Evolutionary conservation across 2,113 vertebrate genomes (phyloP).

Genomic region (Equus przewalskii): DNA sequence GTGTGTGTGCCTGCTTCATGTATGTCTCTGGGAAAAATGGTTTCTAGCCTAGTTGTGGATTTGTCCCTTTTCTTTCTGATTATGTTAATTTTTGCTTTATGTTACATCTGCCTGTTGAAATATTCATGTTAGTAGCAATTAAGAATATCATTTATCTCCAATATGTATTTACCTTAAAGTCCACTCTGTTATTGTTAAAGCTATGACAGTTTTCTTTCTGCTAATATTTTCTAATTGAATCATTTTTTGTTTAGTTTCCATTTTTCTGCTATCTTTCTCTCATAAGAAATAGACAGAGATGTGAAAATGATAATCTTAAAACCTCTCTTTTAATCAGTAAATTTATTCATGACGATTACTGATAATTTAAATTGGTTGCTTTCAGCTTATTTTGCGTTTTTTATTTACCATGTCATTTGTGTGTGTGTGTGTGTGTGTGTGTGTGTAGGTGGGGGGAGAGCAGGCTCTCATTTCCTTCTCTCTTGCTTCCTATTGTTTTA

Average conservation of each 20-base stretch:
- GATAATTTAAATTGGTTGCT: not conserved
- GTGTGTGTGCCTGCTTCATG: not conserved
- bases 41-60: not conserved
- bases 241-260: not conserved
- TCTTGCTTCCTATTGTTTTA: not conserved
- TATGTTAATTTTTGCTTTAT: not conserved
- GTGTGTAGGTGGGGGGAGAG: no score
- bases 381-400: not conserved
- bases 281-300: not conserved
- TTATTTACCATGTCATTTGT: not conserved
- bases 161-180: not conserved
- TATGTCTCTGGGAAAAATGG: not conserved
- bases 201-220: not conserved
- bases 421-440: not conserved
- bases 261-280: not conserved
- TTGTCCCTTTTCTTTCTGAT: not conserved
- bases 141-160: not conserved
- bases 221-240: not conserved
- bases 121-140: not conserved
- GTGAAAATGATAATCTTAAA: not conserved
- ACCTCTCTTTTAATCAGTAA: not conserved
- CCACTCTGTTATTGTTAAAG: not conserved
- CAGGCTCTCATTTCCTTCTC: not conserved
- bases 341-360: not conserved
- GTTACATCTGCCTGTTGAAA: not conserved